A percentile compares a stretch with the other conserved stretches of the same genome.
These are phyloP conservation scores for Rhopalosiphum maidis DNA, from an alignment of 1,140 invertebrate genomes.

Conservation along the genomic window DNA sequence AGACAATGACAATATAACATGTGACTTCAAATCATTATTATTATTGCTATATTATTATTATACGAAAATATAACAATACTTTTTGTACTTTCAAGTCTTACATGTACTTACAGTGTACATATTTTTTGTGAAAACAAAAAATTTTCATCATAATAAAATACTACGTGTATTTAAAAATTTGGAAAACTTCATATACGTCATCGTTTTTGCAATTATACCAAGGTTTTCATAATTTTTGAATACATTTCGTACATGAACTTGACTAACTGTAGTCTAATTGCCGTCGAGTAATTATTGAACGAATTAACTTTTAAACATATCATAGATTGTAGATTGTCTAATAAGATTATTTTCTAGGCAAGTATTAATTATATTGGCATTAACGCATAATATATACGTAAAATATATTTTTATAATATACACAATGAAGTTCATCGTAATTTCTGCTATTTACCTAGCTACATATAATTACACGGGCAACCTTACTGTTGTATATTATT, in stretches of 20 bases:
- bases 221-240: not conserved
- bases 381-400: not conserved
- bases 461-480: not conserved
- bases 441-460: not conserved
- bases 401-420: not conserved
- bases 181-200: not conserved
- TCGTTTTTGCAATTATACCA: not conserved
- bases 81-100: not conserved
- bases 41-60: not conserved
- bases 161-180: not conserved
- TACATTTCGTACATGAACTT: not conserved
- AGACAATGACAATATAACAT: not conserved
- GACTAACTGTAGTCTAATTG: not conserved
- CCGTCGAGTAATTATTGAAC: not conserved
- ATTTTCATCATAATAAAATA: not conserved
- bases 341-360: not conserved
- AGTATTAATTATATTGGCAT: not conserved
- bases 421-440: not conserved
- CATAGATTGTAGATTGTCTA: not conserved
- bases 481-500: not conserved
- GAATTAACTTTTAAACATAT: conserved; percentile 10
- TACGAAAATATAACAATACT: not conserved
- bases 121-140: not conserved
- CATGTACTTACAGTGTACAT: not conserved
- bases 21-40: not conserved